Percentiles rank a stretch among this genome's conserved stretches.
Conservation (phyloP, 2,113 vertebrate genomes). For the Myanophis thanlyinensis region DNA sequence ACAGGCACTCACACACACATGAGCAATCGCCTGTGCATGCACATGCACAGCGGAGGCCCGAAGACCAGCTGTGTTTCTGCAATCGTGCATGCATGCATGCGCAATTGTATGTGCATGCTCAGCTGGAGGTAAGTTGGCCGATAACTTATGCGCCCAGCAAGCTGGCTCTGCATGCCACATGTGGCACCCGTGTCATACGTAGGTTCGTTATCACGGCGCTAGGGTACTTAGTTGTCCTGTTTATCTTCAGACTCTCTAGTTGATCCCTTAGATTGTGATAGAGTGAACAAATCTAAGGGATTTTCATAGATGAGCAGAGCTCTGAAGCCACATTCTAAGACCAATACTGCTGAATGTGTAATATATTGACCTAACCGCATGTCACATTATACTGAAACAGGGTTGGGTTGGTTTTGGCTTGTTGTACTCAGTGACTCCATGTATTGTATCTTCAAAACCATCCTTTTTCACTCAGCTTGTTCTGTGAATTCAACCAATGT, state of each 20-base stretch:
- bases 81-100: too few relatives aligned
- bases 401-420: not conserved
- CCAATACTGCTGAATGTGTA: not conserved
- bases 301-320: not conserved
- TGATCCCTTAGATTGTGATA: not conserved
- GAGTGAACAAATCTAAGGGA: not conserved
- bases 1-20: too few relatives aligned
- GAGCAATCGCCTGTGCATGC: too few relatives aligned
- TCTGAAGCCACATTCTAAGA: not conserved
- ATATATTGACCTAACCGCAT: not conserved
- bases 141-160: too few relatives aligned
- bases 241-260: not conserved
- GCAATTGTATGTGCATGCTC: too few relatives aligned
- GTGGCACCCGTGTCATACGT: too few relatives aligned
- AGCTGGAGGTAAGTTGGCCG: too few relatives aligned
- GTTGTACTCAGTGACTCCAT: not conserved
- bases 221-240: not conserved
- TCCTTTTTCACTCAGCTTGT: not conserved
- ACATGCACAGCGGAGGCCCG: too few relatives aligned
- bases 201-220: too few relatives aligned
- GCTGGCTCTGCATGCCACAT: too few relatives aligned
- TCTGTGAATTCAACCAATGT: not conserved
- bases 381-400: not conserved
- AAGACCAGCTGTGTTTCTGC: too few relatives aligned
- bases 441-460: not conserved